A percentile compares a stretch with the other conserved stretches of the same genome.
These are phyloP conservation scores for Turdus rufiventris DNA, from an alignment of 2,113 vertebrate genomes.

Conservation along the genomic window DNA sequence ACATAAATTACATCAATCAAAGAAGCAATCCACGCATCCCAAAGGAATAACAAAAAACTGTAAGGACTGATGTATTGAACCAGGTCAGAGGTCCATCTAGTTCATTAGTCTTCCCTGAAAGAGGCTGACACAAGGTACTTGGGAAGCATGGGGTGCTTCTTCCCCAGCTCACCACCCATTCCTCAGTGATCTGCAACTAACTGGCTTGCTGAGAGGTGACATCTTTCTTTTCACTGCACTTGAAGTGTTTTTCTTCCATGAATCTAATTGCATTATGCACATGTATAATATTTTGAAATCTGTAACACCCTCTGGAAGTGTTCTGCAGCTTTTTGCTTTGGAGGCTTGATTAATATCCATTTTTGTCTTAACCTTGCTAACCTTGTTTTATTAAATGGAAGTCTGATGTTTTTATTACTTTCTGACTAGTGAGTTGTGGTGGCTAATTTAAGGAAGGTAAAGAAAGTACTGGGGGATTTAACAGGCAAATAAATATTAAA, in stretches of 20 bases:
- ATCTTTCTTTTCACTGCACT: background rate
- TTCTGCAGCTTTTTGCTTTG: background rate
- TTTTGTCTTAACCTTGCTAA: background rate
- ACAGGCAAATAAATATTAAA: background rate
- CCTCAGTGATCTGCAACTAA: background rate
- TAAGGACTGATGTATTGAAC: background rate
- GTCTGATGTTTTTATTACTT: background rate
- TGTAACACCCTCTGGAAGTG: background rate
- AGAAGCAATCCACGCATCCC: background rate
- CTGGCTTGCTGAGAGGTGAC: background rate
- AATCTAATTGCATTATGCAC: background rate
- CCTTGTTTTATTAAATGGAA: background rate
- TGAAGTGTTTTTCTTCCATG: background rate
- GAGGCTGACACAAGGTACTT: background rate
- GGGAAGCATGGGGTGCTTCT: background rate
- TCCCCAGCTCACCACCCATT: background rate
- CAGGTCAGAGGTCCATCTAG: background rate
- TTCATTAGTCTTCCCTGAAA: background rate
- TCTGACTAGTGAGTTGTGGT: background rate
- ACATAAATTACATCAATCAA: background rate
- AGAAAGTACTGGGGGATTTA: background rate
- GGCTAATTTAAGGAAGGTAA: background rate
- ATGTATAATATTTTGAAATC: background rate
- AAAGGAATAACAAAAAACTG: background rate
- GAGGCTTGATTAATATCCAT: background rate